Conservation (phyloP, 2,797 vertebrate species). For the Gallinago nigripennis region DNA sequence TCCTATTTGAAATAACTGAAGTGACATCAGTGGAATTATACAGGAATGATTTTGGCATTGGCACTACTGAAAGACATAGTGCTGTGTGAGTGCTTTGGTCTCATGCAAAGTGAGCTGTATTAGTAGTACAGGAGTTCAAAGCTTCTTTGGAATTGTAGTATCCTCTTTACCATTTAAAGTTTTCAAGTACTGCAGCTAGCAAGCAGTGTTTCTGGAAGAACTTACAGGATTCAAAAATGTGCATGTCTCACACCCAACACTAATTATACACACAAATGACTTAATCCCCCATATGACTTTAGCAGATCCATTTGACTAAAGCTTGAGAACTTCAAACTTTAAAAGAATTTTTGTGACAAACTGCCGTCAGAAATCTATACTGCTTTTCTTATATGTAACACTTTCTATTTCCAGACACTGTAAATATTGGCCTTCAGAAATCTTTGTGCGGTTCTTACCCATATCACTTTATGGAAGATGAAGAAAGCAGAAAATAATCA, state of each 20-base stretch:
- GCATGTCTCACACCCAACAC: neutral
- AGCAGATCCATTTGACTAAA: slow-evolving; percentile 15
- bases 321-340: slow-evolving; percentile 37
- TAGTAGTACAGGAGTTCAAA: slow-evolving; percentile 57
- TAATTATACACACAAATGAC: slow-evolving; percentile 13
- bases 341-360: slow-evolving; percentile 36
- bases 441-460: slow-evolving; percentile 16
- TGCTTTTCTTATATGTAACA: slow-evolving; percentile 47
- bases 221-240: slow-evolving; percentile 23
- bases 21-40: slow-evolving; percentile 72
- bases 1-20: slow-evolving; percentile 59
- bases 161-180: slow-evolving; percentile 6
- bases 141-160: slow-evolving; percentile 62
- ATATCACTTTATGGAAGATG: neutral
- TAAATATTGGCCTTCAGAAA: slow-evolving; percentile 45
- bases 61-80: slow-evolving; percentile 62
- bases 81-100: slow-evolving; percentile 68
- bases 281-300: slow-evolving; percentile 15
- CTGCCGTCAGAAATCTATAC: slow-evolving; percentile 56
- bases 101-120: slow-evolving; percentile 67
- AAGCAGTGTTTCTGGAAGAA: slow-evolving; percentile 53
- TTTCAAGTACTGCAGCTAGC: neutral
- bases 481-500: slow-evolving; percentile 12
- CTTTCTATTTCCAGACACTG: slow-evolving; percentile 33
- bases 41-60: slow-evolving; percentile 63